Base-by-base conservation (phyloP, 2,113 vertebrate genomes). In the Passer montanus region DNA sequence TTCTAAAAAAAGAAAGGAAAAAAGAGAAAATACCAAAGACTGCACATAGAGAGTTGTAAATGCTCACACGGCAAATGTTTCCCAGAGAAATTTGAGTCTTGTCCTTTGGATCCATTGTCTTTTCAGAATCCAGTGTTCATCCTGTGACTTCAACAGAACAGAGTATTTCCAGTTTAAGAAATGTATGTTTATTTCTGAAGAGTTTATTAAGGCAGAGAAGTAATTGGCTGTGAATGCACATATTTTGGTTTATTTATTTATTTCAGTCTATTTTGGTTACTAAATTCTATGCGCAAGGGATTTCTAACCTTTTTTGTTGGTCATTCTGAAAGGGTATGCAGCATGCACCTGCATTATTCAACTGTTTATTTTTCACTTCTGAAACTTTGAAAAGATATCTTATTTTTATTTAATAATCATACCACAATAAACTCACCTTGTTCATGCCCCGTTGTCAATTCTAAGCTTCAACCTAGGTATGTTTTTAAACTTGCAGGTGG, bases 1-100 rank as follows among this genome's bases (percentile, higher is more conserved):
- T 91, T 79, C 77, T 87, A 93, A 93, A 95, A 94, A 93, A 92
- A 86, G 16, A 27, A 67, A 35, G 47, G 22, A 37, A 62, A 27
- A 63, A 59, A 37, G 9, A 37, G 18, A 59, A 58, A 49, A 92
- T 37, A 59, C 41, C 9, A 7, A 82, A 47, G 85, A 28, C 84
- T 43, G 59, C 75, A 60, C 22, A 55, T 2, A 47, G 74, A 64
- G 67, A 60, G 62, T 82, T 87, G 52, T 76, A 75, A 88, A 60
- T 33, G 37, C 22, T 95, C 30, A 13, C 2, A 11, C 2, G n/a
- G 43, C 33, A 83, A 91, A 66, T 1, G 28, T 77, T 88, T 93
- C 26, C 59, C 50, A 47, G 78, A 80, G 60, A 95, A 74, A 93
- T 80, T 13, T 26, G 55, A 64, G 41, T 64, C 83, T 87, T 87